Percentiles rank a stretch among this genome's conserved stretches.
These are phyloP conservation scores for Otolemur crassicaudatus DNA, from an alignment of 2,797 vertebrate genomes.

Conservation along the genomic window DNA sequence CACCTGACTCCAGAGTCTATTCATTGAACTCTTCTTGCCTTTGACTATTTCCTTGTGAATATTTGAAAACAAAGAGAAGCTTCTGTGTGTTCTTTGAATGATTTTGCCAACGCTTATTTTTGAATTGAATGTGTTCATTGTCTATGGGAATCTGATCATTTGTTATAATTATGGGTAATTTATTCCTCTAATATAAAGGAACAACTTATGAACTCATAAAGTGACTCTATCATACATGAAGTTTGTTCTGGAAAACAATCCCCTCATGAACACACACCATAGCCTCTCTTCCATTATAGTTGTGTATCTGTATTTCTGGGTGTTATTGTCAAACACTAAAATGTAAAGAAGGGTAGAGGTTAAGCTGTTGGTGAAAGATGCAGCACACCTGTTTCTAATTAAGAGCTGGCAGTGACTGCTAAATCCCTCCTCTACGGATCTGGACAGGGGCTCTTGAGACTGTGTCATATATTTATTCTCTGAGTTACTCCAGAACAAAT, in stretches of 20 bases:
- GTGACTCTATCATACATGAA: background rate
- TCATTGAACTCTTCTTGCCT: background rate
- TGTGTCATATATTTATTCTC: constrained; percentile 29
- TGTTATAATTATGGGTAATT: constrained; percentile 3
- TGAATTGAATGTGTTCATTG: background rate
- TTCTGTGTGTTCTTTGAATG: background rate
- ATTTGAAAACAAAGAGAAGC: background rate
- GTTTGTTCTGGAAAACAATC: background rate
- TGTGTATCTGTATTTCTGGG: background rate
- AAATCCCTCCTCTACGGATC: background rate
- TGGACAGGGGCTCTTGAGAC: constrained; percentile 26
- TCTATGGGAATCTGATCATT: background rate
- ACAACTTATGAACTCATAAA: background rate
- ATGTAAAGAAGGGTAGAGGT: constrained; percentile 30
- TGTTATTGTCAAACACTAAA: constrained; percentile 41
- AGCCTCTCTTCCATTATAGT: background rate
- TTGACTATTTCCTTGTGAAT: background rate
- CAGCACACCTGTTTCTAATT: constrained; percentile 69
- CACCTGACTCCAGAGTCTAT: background rate
- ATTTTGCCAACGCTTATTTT: background rate
- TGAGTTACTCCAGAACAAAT: constrained; percentile 69
- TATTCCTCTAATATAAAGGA: constrained; percentile 15
- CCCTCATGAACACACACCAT: background rate
- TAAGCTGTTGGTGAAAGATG: constrained; percentile 20
- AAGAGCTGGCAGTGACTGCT: constrained; percentile 21